Percentiles rank a stretch among this genome's conserved stretches.
phyloP scores from a whole-genome alignment of 2,797 vertebrate species.

The Leuciscus waleckii region DNA sequence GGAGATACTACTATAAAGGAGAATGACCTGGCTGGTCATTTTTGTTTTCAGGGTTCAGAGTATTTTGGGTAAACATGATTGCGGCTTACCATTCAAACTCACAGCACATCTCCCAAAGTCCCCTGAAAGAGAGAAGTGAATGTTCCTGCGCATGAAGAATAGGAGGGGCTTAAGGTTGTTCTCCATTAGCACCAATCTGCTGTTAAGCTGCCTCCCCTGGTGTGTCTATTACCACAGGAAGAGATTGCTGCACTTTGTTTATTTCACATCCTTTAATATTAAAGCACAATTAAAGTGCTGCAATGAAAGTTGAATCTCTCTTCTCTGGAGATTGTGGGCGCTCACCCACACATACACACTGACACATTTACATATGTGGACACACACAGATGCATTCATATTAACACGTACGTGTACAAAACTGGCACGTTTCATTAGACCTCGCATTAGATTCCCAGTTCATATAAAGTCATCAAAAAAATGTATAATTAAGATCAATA shows the following conservation, averaged over 20 bases:
- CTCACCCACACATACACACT: conserved; percentile 7
- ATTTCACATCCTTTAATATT: conserved; percentile 59
- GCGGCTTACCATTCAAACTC: not conserved
- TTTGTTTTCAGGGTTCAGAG: not conserved
- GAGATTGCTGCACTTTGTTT: conserved; percentile 59
- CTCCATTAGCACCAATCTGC: conserved; percentile 55
- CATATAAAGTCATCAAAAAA: not conserved
- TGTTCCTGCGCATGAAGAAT: conserved; percentile 33
- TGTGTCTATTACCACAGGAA: conserved; percentile 46
- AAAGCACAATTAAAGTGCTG: conserved; percentile 63
- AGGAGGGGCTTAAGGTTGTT: conserved; percentile 42
- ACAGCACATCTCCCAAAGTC: conserved; percentile 33
- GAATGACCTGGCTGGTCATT: too few species aligned
- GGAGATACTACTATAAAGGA: not conserved
- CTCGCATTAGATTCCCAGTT: not conserved
- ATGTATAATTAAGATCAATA: not conserved
- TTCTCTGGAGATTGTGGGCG: conserved; percentile 47
- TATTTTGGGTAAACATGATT: not conserved
- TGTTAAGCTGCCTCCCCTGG: conserved; percentile 56
- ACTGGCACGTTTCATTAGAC: not conserved
- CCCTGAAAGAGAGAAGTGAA: conserved; percentile 30
- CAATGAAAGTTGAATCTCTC: conserved; percentile 52
- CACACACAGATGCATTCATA: conserved; percentile 25
- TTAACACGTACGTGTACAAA: conserved; percentile 21
- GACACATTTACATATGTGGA: conserved; percentile 7